A percentile compares a stretch with the other conserved stretches of the same genome.
These are phyloP conservation scores for Dendrocopos noguchii DNA, from an alignment of 2,113 vertebrate genomes.

Conservation along the genomic window DNA sequence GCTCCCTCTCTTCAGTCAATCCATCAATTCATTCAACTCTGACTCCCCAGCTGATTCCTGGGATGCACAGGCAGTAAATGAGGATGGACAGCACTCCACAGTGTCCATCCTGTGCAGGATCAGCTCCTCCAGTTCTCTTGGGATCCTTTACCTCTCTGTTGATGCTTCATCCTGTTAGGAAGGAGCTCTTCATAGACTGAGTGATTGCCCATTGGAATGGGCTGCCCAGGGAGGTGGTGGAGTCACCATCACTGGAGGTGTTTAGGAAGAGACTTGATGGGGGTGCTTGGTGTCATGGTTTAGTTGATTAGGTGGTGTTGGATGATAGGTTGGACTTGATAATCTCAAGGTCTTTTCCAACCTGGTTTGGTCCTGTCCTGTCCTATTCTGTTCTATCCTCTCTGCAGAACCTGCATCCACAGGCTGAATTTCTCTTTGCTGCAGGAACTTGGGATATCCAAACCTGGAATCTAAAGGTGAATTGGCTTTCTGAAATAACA, in stretches of 20 bases:
- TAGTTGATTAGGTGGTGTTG: too few species aligned
- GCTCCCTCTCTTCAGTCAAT: neutral
- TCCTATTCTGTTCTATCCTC: neutral
- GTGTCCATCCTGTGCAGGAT: neutral
- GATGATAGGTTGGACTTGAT: too few species aligned
- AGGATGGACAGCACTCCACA: neutral
- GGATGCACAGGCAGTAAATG: rapidly evolving
- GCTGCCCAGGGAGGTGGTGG: too few species aligned
- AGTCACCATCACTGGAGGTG: too few species aligned
- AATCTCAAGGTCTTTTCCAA: too few species aligned
- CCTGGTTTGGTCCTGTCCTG: too few species aligned
- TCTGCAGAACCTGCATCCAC: neutral
- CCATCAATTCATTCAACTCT: neutral
- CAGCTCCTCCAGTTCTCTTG: neutral
- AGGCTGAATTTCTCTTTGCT: neutral
- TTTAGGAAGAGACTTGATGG: too few species aligned
- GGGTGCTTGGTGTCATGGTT: too few species aligned
- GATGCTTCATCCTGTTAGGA: too few species aligned
- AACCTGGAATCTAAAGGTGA: neutral
- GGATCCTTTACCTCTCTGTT: neutral
- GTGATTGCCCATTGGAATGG: too few species aligned
- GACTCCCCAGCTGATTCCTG: rapidly evolving
- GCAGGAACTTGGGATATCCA: neutral
- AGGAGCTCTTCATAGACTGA: too few species aligned
- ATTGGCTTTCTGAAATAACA: neutral